Base-by-base conservation (phyloP, 1,140 invertebrate species). In the Tribolium castaneum region DNA sequence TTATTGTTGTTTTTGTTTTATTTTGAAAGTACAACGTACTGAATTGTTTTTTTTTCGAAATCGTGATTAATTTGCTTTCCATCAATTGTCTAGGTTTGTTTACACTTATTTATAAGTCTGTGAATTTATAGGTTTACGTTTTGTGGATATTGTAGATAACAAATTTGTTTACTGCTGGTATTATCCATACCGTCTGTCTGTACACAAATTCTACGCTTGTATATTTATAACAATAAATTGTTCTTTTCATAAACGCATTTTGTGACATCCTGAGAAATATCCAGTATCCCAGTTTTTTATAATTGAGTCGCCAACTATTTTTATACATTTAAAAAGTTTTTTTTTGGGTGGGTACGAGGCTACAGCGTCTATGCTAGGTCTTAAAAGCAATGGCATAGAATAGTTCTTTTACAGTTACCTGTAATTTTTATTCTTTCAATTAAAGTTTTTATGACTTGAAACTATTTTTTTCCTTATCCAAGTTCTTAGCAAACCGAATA, bases 181-280 rank as follows among this genome's bases (percentile, higher is more conserved):
- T 66, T 4, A 12, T 66, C 10, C 22, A 13, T 66, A 66, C 59
- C 59, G 14, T 66, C 59, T 66, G 12, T 66, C 59, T 66, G 71
- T 73, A 73, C 52, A 73, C 71, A 73, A 73, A 73, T 73, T 73
- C 71, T 52, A 52, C 71, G 52, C 71, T 73, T 73, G 71, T 73
- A 73, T 14, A 73, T 73, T 73, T 73, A 34, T 73, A 73, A 73
- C n/a, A 73, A 73, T 73, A 52, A 52, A 54, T 52, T 73, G 49
- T 73, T 73, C 34, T 73, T 73, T 66, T 35, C 3, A 66, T 66
- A 35, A 13, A n/a, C 34, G 54, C 12, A 6, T 34, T 66, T 66
- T 66, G 9, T 35, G 6, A 30, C 25, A 3, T 6, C 25, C 25
- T 30, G 16, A 19, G 16, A 19, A 19, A 19, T 19, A 19, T 19